Evolutionary conservation across 1,140 invertebrate species (phyloP).

Genomic region (Drosophila truncata): DNA sequence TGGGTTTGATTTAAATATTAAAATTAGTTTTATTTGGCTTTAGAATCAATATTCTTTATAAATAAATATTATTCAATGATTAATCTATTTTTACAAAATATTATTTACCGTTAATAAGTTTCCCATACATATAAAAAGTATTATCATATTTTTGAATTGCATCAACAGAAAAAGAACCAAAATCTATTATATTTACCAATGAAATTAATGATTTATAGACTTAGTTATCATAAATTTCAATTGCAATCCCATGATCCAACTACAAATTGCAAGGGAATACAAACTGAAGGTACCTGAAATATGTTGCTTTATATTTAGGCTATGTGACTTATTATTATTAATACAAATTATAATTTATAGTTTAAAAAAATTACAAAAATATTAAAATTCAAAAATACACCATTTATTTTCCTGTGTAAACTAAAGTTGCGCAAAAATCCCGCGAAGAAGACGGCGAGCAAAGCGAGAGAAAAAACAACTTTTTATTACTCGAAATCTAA

Average conservation of each 20-base stretch:
- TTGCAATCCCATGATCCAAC: too few relatives aligned
- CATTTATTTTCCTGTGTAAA: background rate
- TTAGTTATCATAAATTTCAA: too few relatives aligned
- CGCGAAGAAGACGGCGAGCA: conserved; percentile 17
- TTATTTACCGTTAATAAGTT: too few relatives aligned
- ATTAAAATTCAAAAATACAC: background rate
- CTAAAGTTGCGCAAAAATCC: conserved; percentile 53
- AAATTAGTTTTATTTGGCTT: background rate
- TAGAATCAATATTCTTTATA: too few relatives aligned
- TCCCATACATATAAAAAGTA: too few relatives aligned
- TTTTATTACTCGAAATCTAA: conserved; percentile 73
- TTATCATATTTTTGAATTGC: too few relatives aligned
- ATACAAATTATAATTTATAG: background rate
- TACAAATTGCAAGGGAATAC: too few relatives aligned
- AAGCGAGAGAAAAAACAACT: conserved; percentile 34
- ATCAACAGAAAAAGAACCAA: too few relatives aligned
- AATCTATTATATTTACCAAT: too few relatives aligned
- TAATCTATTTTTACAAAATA: too few relatives aligned
- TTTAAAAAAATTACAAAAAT: background rate
- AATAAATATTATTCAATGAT: too few relatives aligned
- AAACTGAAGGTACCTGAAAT: background rate
- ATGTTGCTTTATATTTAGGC: background rate
- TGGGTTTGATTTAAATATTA: background rate
- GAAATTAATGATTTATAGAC: background rate
- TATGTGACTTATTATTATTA: background rate